Conservation (phyloP, 1,140 invertebrate species). For the Ostrea denselamellosa region DNA sequence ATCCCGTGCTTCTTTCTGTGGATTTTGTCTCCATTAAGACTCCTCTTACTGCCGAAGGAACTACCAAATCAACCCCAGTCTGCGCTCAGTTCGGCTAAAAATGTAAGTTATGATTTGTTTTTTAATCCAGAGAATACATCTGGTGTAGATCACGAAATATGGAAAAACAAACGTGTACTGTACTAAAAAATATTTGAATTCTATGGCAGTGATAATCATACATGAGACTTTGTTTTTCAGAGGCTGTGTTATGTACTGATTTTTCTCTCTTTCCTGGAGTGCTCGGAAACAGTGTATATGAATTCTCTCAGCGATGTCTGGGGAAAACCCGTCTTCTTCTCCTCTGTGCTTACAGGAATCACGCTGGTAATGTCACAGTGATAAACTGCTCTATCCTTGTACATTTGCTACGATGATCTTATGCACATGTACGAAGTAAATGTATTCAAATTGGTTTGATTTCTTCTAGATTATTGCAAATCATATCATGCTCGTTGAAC, state of each 20-base stretch:
- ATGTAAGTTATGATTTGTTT: neutral
- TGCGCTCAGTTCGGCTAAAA: neutral
- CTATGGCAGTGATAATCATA: too few relatives aligned
- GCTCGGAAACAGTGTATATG: neutral
- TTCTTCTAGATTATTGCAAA: neutral
- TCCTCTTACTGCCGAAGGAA: conserved; percentile 57
- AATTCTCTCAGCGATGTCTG: neutral
- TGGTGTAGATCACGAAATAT: neutral
- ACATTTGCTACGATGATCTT: neutral
- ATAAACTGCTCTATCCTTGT: neutral
- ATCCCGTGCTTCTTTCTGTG: conserved; percentile 84
- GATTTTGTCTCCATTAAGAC: conserved; percentile 62
- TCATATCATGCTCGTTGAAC: neutral
- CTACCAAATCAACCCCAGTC: neutral
- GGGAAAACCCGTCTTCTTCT: neutral
- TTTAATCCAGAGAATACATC: neutral
- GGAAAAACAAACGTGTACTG: neutral
- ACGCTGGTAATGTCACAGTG: neutral
- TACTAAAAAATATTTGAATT: neutral
- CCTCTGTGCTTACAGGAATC: neutral
- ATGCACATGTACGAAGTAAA: neutral
- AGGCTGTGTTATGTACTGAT: neutral
- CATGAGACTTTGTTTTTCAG: neutral
- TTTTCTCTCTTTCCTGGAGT: neutral
- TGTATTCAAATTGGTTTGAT: neutral